These are phyloP conservation scores for Philereme transversata DNA, from an alignment of 2,888 invertebrate species.

Conservation along the genomic window DNA sequence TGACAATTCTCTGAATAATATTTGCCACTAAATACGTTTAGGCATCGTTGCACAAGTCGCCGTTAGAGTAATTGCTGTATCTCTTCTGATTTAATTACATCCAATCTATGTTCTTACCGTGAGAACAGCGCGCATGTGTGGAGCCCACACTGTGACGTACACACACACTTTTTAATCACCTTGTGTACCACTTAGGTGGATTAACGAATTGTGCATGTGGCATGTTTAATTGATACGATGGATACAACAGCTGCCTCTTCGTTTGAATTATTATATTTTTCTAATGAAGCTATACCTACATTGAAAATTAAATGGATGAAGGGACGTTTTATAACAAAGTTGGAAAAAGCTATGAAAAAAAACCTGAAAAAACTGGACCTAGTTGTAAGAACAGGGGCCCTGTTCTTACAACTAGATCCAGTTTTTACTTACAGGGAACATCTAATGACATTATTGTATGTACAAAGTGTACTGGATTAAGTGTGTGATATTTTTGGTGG, in stretches of 20 bases:
- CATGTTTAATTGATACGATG: constrained; percentile 4
- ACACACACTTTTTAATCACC: constrained; percentile 42
- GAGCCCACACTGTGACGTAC: constrained; percentile 42
- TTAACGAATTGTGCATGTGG: constrained; percentile 21
- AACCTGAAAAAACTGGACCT: no score
- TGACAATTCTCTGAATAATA: no score
- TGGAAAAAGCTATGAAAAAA: no score
- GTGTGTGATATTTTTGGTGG: no score
- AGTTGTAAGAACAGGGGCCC: no score
- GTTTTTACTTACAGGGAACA: no score
- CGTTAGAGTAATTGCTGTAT: constrained; percentile 6
- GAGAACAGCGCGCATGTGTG: constrained; percentile 42
- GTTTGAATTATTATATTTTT: neutral
- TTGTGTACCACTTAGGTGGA: constrained; percentile 36
- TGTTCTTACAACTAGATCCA: no score
- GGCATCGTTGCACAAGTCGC: no score
- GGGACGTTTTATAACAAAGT: neutral
- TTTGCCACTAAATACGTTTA: no score
- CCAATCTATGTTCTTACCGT: constrained; percentile 34
- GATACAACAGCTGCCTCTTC: constrained; percentile 14
- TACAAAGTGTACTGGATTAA: no score
- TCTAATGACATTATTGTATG: no score
- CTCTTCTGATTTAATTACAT: constrained; percentile 32
- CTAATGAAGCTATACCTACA: neutral
- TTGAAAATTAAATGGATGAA: neutral